A percentile compares a stretch with the other conserved stretches of the same genome.
These are phyloP conservation scores for Leptonema lineaticorne DNA, from an alignment of 1,140 invertebrate species.

Conservation along the genomic window DNA sequence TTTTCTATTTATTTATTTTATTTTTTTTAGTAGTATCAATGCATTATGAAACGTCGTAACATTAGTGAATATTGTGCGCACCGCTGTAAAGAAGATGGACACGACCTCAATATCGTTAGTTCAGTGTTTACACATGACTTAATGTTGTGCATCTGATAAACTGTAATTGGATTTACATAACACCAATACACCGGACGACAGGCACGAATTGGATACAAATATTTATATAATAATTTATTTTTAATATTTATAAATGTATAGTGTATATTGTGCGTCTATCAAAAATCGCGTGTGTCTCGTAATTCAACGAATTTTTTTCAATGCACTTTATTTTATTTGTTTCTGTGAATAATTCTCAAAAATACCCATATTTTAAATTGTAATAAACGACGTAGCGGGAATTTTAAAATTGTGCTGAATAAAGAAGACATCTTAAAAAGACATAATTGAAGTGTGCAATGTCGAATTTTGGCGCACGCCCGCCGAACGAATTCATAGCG, in stretches of 20 bases:
- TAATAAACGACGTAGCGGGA: not conserved
- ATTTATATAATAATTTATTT: not conserved
- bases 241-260: not conserved
- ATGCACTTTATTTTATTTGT: not conserved
- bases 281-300: not conserved
- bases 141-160: constrained; percentile 42
- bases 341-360: not conserved
- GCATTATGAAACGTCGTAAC: constrained; percentile 5
- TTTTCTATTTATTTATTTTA: not conserved
- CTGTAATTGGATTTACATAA: constrained; percentile 43
- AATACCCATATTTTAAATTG: not conserved
- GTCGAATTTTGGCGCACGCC: not conserved
- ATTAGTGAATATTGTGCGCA: constrained; percentile 23
- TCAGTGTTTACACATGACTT: constrained; percentile 42
- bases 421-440: not conserved
- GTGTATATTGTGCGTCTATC: not conserved
- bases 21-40: not conserved
- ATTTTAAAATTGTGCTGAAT: too few species aligned
- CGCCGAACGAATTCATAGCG: not conserved
- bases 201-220: not conserved
- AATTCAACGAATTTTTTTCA: too few species aligned
- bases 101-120: constrained; percentile 40
- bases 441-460: not conserved
- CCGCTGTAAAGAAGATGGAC: constrained; percentile 36
- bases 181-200: constrained; percentile 33